A percentile compares a stretch with the other conserved stretches of the same genome.
Evolutionary conservation across 1,140 invertebrate genomes (phyloP).

Genomic region (Lutraria rhynchaena): DNA sequence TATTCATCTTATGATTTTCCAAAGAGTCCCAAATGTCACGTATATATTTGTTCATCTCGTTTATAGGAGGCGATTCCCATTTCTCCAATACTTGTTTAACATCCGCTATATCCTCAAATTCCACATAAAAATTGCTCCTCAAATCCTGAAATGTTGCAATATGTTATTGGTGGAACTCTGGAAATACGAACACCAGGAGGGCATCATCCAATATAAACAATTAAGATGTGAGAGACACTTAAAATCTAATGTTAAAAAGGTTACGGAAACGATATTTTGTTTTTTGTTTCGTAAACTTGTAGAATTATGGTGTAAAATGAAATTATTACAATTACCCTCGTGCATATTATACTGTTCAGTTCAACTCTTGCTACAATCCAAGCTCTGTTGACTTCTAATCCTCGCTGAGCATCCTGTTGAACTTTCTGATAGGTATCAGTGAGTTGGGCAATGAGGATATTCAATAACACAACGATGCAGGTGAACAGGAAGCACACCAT

Average conservation of each 20-base stretch:
- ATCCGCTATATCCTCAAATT: conserved; percentile 72
- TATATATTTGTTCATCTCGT: conserved; percentile 72
- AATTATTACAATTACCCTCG: conserved; percentile 60
- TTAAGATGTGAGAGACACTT: too few relatives aligned
- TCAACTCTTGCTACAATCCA: conserved; percentile 77
- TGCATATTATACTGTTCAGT: conserved; percentile 71
- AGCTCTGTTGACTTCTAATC: conserved; percentile 75
- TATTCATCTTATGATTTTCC: conserved; percentile 69
- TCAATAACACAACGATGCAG: conserved; percentile 73
- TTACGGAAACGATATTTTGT: too few relatives aligned
- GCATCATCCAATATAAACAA: too few relatives aligned
- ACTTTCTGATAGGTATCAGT: conserved; percentile 78
- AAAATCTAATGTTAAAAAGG: too few relatives aligned
- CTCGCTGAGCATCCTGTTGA: conserved; percentile 74
- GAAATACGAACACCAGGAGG: too few relatives aligned
- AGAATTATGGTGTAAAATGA: background rate
- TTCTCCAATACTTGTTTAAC: conserved; percentile 69
- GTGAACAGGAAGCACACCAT: conserved; percentile 77
- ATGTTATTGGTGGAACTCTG: too few relatives aligned
- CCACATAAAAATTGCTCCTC: conserved; percentile 63
- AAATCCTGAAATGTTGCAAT: conserved; percentile 55
- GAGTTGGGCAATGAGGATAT: conserved; percentile 77
- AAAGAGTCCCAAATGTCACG: conserved; percentile 69
- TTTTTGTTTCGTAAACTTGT: too few relatives aligned
- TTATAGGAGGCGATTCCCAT: conserved; percentile 75